Conservation (phyloP, 2,888 invertebrate species). For the Cosmopolites sordidus region DNA sequence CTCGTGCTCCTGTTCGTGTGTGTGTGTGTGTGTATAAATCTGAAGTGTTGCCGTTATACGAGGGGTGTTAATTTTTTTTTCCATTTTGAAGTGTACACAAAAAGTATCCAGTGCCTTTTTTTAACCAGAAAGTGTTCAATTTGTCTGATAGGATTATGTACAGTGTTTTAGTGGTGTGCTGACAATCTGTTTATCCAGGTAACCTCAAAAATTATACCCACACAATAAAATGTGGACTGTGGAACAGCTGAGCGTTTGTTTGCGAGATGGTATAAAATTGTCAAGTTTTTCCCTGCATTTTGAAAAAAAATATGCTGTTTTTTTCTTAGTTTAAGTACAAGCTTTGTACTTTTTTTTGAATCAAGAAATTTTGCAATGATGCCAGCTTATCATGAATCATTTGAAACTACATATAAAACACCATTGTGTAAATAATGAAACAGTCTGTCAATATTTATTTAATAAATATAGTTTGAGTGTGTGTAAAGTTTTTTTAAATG, state of each 20-base stretch:
- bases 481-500: too few species aligned
- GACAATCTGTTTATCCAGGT: conserved; percentile 18
- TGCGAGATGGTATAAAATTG: conserved; percentile 1
- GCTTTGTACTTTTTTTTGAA: too few species aligned
- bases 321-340: too few species aligned
- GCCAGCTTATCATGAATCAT: too few species aligned
- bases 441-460: too few species aligned
- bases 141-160: background rate
- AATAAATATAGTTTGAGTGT: too few species aligned
- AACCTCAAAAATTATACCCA: conserved; percentile 17
- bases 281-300: too few species aligned
- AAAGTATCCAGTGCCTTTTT: background rate
- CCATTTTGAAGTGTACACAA: background rate
- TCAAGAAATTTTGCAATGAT: too few species aligned
- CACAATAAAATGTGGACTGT: conserved; percentile 3
- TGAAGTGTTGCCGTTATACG: background rate
- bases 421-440: too few species aligned
- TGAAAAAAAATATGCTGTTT: too few species aligned
- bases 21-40: background rate
- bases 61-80: background rate
- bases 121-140: too few species aligned
- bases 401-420: too few species aligned
- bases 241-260: background rate
- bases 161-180: conserved; percentile 5
- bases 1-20: background rate